Evolutionary conservation across 2,113 vertebrate species (phyloP).

Genomic region (Lophochroa leadbeateri): DNA sequence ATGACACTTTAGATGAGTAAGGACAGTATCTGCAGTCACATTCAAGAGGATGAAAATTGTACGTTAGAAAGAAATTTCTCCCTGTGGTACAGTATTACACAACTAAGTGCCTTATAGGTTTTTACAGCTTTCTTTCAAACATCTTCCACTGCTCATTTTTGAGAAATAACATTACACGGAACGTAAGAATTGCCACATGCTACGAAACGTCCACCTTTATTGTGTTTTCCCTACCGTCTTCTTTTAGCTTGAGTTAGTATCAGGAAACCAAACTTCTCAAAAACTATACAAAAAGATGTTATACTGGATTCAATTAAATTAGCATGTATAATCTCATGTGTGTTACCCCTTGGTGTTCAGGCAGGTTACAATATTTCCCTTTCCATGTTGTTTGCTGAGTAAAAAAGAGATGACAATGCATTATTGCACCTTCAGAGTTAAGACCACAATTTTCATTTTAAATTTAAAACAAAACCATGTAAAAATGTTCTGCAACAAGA

Average conservation of each 20-base stretch:
- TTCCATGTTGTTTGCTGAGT: not conserved
- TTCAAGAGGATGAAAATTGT: slow-evolving; percentile 34
- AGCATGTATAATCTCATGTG: not conserved
- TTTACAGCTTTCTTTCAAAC: slow-evolving; percentile 26
- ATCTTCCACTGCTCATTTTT: not conserved
- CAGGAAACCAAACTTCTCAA: not conserved
- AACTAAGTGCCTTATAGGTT: not conserved
- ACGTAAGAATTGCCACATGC: not conserved
- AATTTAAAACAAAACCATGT: not conserved
- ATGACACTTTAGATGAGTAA: slow-evolving; percentile 39
- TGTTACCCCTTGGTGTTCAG: not conserved
- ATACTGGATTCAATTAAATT: not conserved
- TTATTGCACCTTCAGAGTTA: not conserved
- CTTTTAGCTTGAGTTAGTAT: not conserved
- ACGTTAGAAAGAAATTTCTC: slow-evolving; percentile 53
- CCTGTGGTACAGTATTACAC: slow-evolving; percentile 13
- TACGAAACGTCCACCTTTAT: not conserved
- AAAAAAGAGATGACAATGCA: not conserved
- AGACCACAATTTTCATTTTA: not conserved
- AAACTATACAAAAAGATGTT: not conserved
- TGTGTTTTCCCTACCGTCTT: not conserved
- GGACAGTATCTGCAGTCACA: not conserved
- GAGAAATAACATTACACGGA: not conserved
- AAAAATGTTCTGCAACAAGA: not conserved
- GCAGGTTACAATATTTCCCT: not conserved